Base-by-base conservation (phyloP, 1,140 invertebrate species). In the Philopotamus ludificatus region DNA sequence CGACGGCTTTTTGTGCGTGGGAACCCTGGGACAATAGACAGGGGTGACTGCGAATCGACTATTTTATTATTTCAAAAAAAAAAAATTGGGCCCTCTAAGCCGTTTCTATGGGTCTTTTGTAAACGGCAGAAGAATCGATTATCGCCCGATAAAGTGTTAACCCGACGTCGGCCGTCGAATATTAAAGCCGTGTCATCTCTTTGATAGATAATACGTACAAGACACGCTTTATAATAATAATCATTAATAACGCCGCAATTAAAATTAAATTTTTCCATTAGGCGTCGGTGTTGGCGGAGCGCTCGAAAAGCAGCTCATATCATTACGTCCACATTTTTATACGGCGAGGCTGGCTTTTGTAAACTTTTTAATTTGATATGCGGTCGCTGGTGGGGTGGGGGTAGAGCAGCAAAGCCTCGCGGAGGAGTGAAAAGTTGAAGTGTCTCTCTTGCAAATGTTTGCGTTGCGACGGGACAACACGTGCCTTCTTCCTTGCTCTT, bases 351-450 rank as follows among this genome's bases (percentile, higher is more conserved):
- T 12, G 28, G 4, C 4, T 12, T 34, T 34, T 34, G 28, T 12
- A 62, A 66, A 66, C 57, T 66, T 66, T 66, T 57, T 66, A 66
- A 66, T 66, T 66, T 66, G 65, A 66, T 66, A 66, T 60, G 49
- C 49, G 50, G 47, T 34, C 4, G 28, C 12, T 34, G n/a, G 4
- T 34, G 28, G 4, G 28, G 4, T 34, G 28, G 4, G 28, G 28
- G n/a, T 12, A 21, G n/a, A 18, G 39, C 15, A 1, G 2, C 15
- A 55, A 55, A 55, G 3, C 49, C n/a, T n/a, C n/a, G n/a, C n/a
- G n/a, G n/a, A n/a, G n/a, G n/a, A 28, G 23, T 15, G 53, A 26
- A 28, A 26, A 18, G 53, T 55, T 39, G 34, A 55, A 55, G 25
- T 16, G 25, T 26, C 15, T 55, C n/a, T 3, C 23, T 21, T 21